A percentile compares a stretch with the other conserved stretches of the same genome.
phyloP scores from a whole-genome alignment of 1,140 invertebrate genomes.

The Drosophila littoralis region DNA sequence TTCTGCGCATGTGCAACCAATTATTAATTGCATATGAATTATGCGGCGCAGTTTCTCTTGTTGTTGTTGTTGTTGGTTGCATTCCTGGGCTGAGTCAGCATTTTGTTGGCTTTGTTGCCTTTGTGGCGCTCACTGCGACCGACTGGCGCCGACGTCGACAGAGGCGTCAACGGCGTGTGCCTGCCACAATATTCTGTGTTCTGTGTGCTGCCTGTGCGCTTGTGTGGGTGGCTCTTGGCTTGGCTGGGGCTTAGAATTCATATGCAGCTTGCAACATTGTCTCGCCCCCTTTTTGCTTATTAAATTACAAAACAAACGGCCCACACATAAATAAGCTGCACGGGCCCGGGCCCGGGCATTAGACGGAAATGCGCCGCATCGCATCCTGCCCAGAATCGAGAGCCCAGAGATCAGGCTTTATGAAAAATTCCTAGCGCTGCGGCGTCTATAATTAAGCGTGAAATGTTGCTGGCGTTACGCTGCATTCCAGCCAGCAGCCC shows the following conservation, averaged over 20 bases:
- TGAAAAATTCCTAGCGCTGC: constrained; percentile 79
- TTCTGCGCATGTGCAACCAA: constrained; percentile 79
- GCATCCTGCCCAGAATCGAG: not conserved
- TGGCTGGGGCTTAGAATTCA: constrained; percentile 36
- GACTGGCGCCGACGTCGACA: constrained; percentile 71
- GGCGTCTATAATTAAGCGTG: constrained; percentile 84
- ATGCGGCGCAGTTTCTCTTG: constrained; percentile 40
- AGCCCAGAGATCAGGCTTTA: constrained; percentile 30
- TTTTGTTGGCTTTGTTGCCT: constrained; percentile 47
- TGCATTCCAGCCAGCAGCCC: constrained; percentile 72
- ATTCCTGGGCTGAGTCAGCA: constrained; percentile 73
- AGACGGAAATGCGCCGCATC: constrained; percentile 68
- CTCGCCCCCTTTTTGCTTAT: constrained; percentile 73
- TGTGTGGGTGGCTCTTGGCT: constrained; percentile 38
- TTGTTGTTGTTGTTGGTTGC: constrained; percentile 29
- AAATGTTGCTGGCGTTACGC: constrained; percentile 83
- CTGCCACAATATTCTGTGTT: constrained; percentile 39
- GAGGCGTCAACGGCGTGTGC: constrained; percentile 78
- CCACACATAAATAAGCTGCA: constrained; percentile 78
- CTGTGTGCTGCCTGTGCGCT: constrained; percentile 27
- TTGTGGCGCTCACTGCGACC: constrained; percentile 39
- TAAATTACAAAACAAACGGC: constrained; percentile 81
- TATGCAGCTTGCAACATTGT: constrained; percentile 55
- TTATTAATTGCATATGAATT: constrained; percentile 84
- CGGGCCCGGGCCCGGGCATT: constrained; percentile 45